Evolutionary conservation across 2,113 vertebrate genomes (phyloP), one percentile per base, ranked within the genome.

Genomic region (Theristicus caerulescens): DNA sequence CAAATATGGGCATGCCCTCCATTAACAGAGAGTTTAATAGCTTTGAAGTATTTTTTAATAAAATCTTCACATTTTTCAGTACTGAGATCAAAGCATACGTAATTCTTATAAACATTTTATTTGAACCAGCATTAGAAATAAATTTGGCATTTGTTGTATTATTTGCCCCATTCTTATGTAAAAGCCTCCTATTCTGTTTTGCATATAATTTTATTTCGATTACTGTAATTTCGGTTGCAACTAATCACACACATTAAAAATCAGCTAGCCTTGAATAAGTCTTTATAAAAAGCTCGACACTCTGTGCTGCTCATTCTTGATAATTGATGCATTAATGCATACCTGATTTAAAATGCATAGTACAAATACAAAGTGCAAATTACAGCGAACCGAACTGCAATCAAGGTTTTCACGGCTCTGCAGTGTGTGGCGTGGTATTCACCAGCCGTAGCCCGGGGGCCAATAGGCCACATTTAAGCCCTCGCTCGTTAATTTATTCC

Each of bases 241-340:
- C 65, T 94, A 84, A 95, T 82, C 65, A 84, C 73, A 80, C 16
- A n/a, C 76, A 86, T 92, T 92, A 96, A 90, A 95, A 88, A 88
- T 49, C 88, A 83, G 76, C 62, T 71, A 52, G 44, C 26, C 69
- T 72, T 72, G 57, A 88, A 40, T 42, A 84, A 42, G 46, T 18
- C 55, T 64, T 44, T 61, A 26, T 15, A 47, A 79, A 94, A 94
- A 78, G 46, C 71, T 91, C 4, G 1, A 12, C 1, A 3, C 22
- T 88, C 52, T 54, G 34, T 38, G 52, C 57, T 89, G 44, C 51
- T 95, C 40, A 29, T 91, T 94, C 77, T 72, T 17, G 77, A 29
- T 93, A 91, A 82, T 7, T 67, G 76, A 72, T 44, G 40, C 64
- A 82, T 91, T 81, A 79, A 83, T 42, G 77, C 1, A 13, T 49